Evolutionary conservation across 2,113 vertebrate genomes (phyloP), one percentile per base, ranked within the genome.

Genomic region (Lampris incognitus): DNA sequence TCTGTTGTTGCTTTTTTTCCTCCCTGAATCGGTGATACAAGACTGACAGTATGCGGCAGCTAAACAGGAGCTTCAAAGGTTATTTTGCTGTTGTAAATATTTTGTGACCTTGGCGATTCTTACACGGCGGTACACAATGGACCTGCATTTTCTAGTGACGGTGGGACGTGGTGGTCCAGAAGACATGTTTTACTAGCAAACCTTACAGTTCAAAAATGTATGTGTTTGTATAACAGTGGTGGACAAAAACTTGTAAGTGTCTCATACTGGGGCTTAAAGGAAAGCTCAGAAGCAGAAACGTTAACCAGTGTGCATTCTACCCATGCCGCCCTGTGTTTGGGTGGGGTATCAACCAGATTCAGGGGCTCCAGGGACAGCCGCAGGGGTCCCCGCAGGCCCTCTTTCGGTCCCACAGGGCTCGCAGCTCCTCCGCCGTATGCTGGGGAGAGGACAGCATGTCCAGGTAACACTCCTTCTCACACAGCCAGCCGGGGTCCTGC

Each of bases 361-460:
- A 90, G 74, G 63, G 82, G 57, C 83, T 86, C 88, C 90, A 93
- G 55, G 93, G 93, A 74, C 97, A 99, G 36, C 84, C 92, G 48
- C 98, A 99, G 6, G 98, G 96, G 73, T 99, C 95, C 7, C 96
- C 95, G 1, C 98, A 98, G 39, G 62, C 60, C 51, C 93, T 93
- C 91, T 95, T 97, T 65, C 94, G 81, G 66, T 85, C 90, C 98
- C 98, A 99, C 37, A 99, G 95, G 39, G 86, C 66, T 0, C 42
- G 78, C 52, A 99, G 94, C 84, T 98, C 97, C 77, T 92, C 89
- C 0, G 96, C 92, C 0, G 96, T 96, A 78, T 97, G 96, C 83
- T 99, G 98, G 0, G 98, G 98, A 2, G 98, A 99, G 4, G 97
- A 98, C 79, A 99, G 88, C 96, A 98, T 99, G 48, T 97, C 97